Percentiles rank a stretch among this genome's conserved stretches.
Evolutionary conservation across 64 coral and sea anemone species (phyloP).

Genomic region (Pachyseris speciosa): DNA sequence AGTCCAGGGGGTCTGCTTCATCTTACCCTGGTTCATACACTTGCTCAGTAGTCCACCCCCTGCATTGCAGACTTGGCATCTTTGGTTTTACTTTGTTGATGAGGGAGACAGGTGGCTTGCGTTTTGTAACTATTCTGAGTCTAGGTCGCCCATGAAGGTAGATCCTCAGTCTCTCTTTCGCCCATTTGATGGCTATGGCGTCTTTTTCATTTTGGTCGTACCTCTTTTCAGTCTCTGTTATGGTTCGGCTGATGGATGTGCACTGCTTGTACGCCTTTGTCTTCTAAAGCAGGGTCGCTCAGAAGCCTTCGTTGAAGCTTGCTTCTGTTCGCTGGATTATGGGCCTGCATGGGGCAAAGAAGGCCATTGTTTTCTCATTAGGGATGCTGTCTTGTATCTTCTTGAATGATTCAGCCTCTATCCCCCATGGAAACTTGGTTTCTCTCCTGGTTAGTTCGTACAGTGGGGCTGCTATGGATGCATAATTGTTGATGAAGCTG

Average conservation of each 20-base stretch:
- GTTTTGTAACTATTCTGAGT: conserved; percentile 16
- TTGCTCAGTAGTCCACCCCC: conserved; percentile 32
- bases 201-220: background rate
- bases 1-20: background rate
- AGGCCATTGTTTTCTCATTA: background rate
- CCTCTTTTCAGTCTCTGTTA: too few species aligned
- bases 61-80: conserved; percentile 30
- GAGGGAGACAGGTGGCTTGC: background rate
- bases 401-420: background rate
- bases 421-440: conserved; percentile 16
- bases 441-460: conserved; percentile 5
- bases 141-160: conserved; percentile 12
- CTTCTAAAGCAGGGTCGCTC: background rate
- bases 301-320: background rate
- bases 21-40: background rate
- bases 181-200: background rate
- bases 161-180: too few species aligned
- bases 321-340: background rate
- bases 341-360: background rate
- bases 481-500: conserved; percentile 6
- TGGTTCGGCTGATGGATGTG: conserved; percentile 26
- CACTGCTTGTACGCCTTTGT: conserved; percentile 21
- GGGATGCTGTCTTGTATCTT: background rate
- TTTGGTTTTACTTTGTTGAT: conserved; percentile 2
- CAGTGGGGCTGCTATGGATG: conserved; percentile 11